Evolutionary conservation across 92 coral and sea anemone genomes (phyloP), one percentile per base, ranked within the genome.

Genomic region (Ricordea florida): DNA sequence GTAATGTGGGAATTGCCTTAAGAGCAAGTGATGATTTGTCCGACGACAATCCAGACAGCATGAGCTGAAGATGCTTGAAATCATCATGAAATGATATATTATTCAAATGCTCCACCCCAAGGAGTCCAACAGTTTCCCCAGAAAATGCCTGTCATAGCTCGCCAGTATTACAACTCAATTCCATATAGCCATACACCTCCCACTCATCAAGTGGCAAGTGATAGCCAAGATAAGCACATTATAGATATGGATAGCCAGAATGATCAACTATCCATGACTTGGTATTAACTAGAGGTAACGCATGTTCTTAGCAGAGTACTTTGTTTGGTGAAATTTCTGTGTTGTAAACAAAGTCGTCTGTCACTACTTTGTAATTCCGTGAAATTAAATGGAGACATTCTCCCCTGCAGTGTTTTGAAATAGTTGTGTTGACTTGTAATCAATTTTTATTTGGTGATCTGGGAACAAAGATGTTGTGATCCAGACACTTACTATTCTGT

Each of bases 41-140:
- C 42, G 25, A 63, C 42, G 71, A 40, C 14, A 34, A 40, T 20
- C 32, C 43, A 23, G 71, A 16, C 69, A 55, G 49, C 78, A 53
- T 15, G 70, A 70, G 66, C 49, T 70, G 6, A 32, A 53, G 41
- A 29, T 70, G 46, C 34, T 70, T 27, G 51, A 70, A 29, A 17
- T 70, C 5, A 33, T 70, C 63, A 67, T 27, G 74, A 46, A 66
- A 45, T n/a, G n/a, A n/a, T n/a, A n/a, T n/a, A n/a, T n/a, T 23
- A 43, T 66, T 43, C 62, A 0, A 59, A 18, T 59, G 41, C 67
- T 59, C 66, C 51, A 46, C 53, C 53, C 53, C 53, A 46, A 46
- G 53, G 0, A 46, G 53, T 26, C 16, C 53, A 46, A 26, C 53
- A 46, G 53, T 26, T 16, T 10, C 53, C 22, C 53, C 53, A 46